These are phyloP conservation scores for Ernsta delagoae DNA, from an alignment of 2,888 invertebrate species.

Conservation along the genomic window DNA sequence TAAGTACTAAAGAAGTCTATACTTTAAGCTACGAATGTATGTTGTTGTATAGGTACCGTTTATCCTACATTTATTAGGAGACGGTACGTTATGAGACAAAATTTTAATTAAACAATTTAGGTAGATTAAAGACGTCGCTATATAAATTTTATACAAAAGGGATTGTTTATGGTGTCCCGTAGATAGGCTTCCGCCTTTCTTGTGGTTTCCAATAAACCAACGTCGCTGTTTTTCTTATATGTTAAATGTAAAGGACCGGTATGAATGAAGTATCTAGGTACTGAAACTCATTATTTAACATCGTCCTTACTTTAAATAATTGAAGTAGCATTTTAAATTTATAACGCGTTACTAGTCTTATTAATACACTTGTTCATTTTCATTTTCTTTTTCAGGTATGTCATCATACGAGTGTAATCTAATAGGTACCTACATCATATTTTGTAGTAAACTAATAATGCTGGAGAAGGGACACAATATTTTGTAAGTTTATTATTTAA, in stretches of 20 bases:
- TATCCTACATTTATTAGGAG: neutral
- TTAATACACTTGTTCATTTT: too few relatives aligned
- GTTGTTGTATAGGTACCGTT: neutral
- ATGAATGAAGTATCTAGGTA: too few relatives aligned
- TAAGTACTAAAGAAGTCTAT: too few relatives aligned
- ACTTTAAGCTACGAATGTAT: neutral
- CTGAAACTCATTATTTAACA: too few relatives aligned
- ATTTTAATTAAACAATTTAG: conserved; percentile 10
- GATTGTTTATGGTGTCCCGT: neutral
- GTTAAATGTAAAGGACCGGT: neutral
- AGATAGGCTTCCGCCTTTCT: neutral
- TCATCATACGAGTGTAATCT: too few relatives aligned
- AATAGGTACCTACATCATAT: too few relatives aligned
- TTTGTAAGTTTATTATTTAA: too few relatives aligned
- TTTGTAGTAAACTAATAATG: too few relatives aligned
- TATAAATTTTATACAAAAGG: conserved; percentile 8
- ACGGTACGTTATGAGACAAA: neutral
- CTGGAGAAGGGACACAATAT: too few relatives aligned
- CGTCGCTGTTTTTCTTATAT: neutral
- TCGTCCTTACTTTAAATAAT: neutral
- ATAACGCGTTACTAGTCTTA: too few relatives aligned
- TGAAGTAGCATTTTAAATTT: too few relatives aligned
- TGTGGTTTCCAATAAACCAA: neutral
- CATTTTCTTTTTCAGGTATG: too few relatives aligned
- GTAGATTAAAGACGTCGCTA: neutral